Conservation (phyloP, 2,113 vertebrate species). For the Podarcis raffonei region DNA sequence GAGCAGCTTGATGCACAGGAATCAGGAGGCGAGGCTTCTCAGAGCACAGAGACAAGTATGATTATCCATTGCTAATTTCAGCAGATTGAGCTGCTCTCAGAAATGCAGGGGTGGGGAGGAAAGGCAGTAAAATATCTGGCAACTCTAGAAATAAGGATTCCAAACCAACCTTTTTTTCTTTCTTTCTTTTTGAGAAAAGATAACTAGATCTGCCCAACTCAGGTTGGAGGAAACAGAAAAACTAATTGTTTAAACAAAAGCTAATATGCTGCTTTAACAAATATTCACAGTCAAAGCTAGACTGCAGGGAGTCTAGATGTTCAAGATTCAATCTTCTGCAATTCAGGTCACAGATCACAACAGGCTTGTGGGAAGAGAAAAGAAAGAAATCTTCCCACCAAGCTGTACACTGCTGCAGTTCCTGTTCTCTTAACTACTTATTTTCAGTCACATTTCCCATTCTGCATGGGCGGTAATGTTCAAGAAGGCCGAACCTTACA, state of each 20-base stretch:
- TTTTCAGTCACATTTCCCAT: neutral
- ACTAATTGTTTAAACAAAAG: conserved; percentile 49
- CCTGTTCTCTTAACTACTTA: neutral
- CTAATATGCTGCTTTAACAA: conserved; percentile 45
- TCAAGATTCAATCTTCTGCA: neutral
- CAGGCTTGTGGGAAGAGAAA: neutral
- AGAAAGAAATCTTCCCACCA: neutral
- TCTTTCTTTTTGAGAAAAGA: conserved; percentile 21
- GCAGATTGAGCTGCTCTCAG: too few species aligned
- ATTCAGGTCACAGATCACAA: neutral
- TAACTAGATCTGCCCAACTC: conserved; percentile 18
- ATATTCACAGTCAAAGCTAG: conserved; percentile 29
- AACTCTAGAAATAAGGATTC: neutral
- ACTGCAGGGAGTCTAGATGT: neutral
- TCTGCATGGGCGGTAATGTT: neutral
- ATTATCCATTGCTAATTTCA: neutral
- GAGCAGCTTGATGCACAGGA: neutral
- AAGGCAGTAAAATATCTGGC: neutral
- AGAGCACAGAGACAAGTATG: neutral
- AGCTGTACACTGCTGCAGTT: neutral
- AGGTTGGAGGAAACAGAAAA: conserved; percentile 48
- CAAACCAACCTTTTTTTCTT: conserved; percentile 33
- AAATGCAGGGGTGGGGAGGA: neutral
- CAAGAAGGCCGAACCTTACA: rapidly evolving
- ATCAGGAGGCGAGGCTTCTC: neutral